Base-by-base conservation (phyloP, 1,140 invertebrate species). In the Pollicipes pollicipes region DNA sequence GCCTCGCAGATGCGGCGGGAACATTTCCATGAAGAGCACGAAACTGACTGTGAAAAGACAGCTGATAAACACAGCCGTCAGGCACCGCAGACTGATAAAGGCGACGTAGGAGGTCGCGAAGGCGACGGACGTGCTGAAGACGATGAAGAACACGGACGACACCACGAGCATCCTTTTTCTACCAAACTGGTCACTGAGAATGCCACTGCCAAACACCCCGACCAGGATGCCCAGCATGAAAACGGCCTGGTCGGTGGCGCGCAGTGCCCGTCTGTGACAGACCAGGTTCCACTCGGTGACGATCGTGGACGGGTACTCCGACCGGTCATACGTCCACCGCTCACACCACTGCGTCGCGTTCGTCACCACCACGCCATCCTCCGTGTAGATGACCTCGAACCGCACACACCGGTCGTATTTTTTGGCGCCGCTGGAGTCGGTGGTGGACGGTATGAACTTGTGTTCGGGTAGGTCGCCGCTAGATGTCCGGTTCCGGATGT, bases 11-110 rank as follows among this genome's bases (percentile, higher is more conserved):
- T 82, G 81, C 0, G 88, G 86, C 0, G 89, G 88, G 26, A 92
- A 88, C 85, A 90, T 89, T 81, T 93, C 90, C 77, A 92, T 83
- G 71, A 87, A 88, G 70, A 91, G 86, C 21, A 90, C 88, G 77
- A 90, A 91, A 68, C 87, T 86, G 26, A 89, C 87, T 69, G 90
- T 79, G 76, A 90, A 90, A 0, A 90, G 85, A 2, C 89, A 89
- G 16, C 87, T 87, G 4, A 86, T 88, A 1, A 86, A 86, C 30
- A 88, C 83, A 2, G 88, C 89, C n/a, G 89, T 83, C 58, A 90
- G 79, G 58, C 88, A 79, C 73, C 88, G 82, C 31, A 87, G 82
- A 45, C 86, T 77, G 26, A 87, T 83, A 75, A 88, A 91, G 66
- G 82, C 84, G 74, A 85, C 83, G 77, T 85, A 89, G 73, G 89